Percentiles rank a stretch among this genome's conserved stretches.
phyloP scores from a whole-genome alignment of 1,140 invertebrate genomes.

The Ceratina calcarata region DNA sequence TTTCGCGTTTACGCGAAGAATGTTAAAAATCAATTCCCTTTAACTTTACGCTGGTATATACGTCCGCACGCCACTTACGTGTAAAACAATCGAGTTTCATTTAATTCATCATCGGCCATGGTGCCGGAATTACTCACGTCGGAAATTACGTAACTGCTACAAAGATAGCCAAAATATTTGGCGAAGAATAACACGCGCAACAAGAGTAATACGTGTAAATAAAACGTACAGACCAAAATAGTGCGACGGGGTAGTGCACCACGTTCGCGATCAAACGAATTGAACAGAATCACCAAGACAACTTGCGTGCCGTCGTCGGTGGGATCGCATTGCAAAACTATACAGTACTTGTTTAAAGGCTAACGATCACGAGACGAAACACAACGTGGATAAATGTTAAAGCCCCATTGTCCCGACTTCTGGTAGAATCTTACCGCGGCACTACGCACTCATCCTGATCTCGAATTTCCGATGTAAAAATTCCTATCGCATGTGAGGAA shows the following conservation, averaged over 20 bases:
- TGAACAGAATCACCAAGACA: constrained; percentile 55
- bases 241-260: constrained; percentile 63
- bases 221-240: constrained; percentile 71
- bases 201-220: constrained; percentile 62
- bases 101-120: constrained; percentile 58
- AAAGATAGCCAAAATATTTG: constrained; percentile 70
- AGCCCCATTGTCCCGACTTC: constrained; percentile 49
- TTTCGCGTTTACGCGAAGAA: constrained; percentile 22
- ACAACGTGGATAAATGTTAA: background rate
- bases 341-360: constrained; percentile 16
- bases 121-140: constrained; percentile 55
- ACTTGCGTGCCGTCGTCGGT: constrained; percentile 28
- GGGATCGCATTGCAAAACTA: constrained; percentile 28
- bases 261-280: constrained; percentile 49
- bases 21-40: constrained; percentile 56
- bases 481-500: constrained; percentile 52
- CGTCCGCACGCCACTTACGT: constrained; percentile 39
- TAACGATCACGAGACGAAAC: constrained; percentile 20
- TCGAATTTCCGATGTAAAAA: constrained; percentile 47
- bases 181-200: constrained; percentile 65
- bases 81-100: constrained; percentile 57
- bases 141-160: constrained; percentile 71
- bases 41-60: constrained; percentile 37
- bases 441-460: constrained; percentile 37
- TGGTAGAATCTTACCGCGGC: constrained; percentile 56